phyloP scores from a whole-genome alignment of 2,888 invertebrate genomes.

The Eupithecia exiguata region DNA sequence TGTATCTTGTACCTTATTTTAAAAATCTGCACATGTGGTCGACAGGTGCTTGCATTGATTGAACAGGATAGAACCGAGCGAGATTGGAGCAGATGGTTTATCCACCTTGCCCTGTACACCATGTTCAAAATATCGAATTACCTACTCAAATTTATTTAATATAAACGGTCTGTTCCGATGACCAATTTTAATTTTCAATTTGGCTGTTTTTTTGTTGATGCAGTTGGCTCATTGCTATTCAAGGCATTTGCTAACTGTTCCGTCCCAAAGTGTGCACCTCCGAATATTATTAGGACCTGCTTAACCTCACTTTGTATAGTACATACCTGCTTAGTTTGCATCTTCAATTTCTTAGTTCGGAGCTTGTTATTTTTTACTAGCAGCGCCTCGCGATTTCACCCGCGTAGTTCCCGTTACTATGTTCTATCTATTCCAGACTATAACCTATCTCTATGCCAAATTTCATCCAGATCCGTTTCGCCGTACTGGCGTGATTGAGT shows the following conservation, averaged over 20 bases:
- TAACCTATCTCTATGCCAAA: too few species aligned
- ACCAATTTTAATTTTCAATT: constrained; percentile 1
- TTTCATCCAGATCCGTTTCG: too few species aligned
- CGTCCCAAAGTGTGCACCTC: constrained; percentile 42
- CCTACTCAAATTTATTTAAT: constrained; percentile 33
- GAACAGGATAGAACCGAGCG: constrained; percentile 57
- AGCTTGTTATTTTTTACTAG: not conserved
- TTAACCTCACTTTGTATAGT: not conserved
- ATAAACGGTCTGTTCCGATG: constrained; percentile 29
- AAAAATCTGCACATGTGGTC: constrained; percentile 32
- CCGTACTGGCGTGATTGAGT: too few species aligned
- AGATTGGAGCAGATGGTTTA: constrained; percentile 73
- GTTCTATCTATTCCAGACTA: too few species aligned
- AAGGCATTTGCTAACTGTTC: constrained; percentile 45
- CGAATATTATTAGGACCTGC: constrained; percentile 42
- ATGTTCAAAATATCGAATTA: constrained; percentile 62
- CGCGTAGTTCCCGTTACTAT: too few species aligned
- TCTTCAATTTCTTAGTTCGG: not conserved
- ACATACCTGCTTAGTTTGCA: not conserved
- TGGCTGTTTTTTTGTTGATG: constrained; percentile 36
- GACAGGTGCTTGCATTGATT: constrained; percentile 76
- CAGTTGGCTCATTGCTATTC: constrained; percentile 52
- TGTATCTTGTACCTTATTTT: too few species aligned
- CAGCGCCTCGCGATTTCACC: too few species aligned
- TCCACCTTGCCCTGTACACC: constrained; percentile 67